A percentile compares a stretch with the other conserved stretches of the same genome.
Evolutionary conservation across 2,888 invertebrate species (phyloP).

Genomic region (Xestia ashworthii): DNA sequence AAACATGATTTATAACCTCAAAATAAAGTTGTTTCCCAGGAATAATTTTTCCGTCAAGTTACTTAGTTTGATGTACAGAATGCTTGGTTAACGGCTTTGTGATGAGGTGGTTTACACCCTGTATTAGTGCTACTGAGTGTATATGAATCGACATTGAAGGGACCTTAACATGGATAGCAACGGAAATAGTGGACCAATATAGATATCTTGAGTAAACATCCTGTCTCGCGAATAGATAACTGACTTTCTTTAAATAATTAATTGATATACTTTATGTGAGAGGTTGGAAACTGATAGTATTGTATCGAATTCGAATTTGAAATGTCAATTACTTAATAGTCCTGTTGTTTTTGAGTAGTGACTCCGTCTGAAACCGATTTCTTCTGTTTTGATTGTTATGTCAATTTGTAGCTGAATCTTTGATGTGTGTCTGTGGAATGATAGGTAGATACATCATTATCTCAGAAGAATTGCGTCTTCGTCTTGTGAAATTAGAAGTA

Average conservation of each 20-base stretch:
- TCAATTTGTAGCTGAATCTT: not conserved
- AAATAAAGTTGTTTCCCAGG: no score
- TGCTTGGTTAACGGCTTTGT: no score
- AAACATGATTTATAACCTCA: no score
- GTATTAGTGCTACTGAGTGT: not conserved
- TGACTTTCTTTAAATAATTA: constrained; percentile 69
- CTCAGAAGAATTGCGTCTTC: not conserved
- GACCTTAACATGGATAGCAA: constrained; percentile 77
- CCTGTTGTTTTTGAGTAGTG: no score
- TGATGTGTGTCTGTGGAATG: no score
- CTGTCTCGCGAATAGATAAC: constrained; percentile 65
- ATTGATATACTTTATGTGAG: constrained; percentile 55
- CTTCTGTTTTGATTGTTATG: not conserved
- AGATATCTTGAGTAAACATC: constrained; percentile 76
- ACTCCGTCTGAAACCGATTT: not conserved
- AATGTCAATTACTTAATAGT: no score
- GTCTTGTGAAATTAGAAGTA: not conserved
- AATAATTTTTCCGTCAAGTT: no score
- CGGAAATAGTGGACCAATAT: constrained; percentile 67
- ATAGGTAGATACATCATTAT: not conserved
- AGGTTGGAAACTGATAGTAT: constrained; percentile 19
- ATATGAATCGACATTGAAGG: constrained; percentile 71
- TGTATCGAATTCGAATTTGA: not conserved
- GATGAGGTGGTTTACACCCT: no score
- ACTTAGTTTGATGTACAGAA: no score